phyloP scores from a whole-genome alignment of 2,888 invertebrate genomes.

The Heliconius ismenius region DNA sequence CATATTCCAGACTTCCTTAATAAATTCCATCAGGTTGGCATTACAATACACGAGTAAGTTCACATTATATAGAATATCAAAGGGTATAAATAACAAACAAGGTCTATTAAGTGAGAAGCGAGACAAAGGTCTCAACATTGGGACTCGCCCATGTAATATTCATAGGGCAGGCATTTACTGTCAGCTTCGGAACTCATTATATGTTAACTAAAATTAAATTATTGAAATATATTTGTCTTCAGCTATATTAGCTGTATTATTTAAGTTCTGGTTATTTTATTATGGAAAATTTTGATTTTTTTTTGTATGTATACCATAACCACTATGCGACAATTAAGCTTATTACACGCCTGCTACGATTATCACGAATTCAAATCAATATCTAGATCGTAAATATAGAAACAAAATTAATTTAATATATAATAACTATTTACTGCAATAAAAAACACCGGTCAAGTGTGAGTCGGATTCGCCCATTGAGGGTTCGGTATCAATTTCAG shows the following conservation, averaged over 20 bases:
- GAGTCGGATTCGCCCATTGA: no score
- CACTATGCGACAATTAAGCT: neutral
- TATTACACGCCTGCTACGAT: neutral
- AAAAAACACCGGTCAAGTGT: no score
- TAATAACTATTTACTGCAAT: no score
- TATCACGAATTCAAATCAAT: no score
- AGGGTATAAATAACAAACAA: slow-evolving; percentile 13
- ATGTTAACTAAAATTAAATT: slow-evolving; percentile 16
- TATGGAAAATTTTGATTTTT: neutral
- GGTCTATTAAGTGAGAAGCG: slow-evolving; percentile 4
- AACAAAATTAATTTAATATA: no score
- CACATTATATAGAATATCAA: neutral
- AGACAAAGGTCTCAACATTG: slow-evolving; percentile 19
- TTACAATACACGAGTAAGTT: neutral
- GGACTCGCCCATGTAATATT: slow-evolving; percentile 13
- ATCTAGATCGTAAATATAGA: no score
- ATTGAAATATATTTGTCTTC: neutral
- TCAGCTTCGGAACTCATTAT: slow-evolving; percentile 14
- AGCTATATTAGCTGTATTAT: neutral
- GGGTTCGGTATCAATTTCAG: no score
- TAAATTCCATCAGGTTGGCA: neutral
- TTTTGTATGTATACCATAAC: no score
- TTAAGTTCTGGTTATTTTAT: neutral
- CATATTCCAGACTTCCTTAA: neutral
- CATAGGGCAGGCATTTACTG: slow-evolving; percentile 21